Evolutionary conservation across 2,888 invertebrate species (phyloP).

Genomic region (Smittia aterrima): DNA sequence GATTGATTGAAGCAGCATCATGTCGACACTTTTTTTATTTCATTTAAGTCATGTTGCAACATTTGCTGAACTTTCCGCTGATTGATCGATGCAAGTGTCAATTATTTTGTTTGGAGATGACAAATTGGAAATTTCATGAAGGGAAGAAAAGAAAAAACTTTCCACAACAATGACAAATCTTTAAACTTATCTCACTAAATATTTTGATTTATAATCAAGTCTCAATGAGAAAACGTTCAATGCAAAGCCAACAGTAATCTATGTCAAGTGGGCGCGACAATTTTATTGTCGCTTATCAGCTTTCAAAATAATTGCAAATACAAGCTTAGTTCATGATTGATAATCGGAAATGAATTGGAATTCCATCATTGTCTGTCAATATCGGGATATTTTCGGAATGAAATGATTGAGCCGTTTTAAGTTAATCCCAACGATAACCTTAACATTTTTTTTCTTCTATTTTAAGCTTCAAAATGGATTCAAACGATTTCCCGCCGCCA

Average conservation of each 20-base stretch:
- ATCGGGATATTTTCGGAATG: too few species aligned
- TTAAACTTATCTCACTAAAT: not conserved
- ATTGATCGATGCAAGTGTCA: too few species aligned
- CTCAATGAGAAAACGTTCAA: not conserved
- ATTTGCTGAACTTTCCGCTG: too few species aligned
- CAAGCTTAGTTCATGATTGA: not conserved
- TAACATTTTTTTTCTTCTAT: too few species aligned
- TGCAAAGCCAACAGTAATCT: slow-evolving; percentile 13
- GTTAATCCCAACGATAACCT: too few species aligned
- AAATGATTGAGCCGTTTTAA: too few species aligned
- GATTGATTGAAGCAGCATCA: not conserved
- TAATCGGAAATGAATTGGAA: too few species aligned
- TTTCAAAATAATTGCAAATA: not conserved
- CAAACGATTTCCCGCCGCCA: slow-evolving; percentile 1
- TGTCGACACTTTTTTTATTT: not conserved
- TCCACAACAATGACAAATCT: not conserved
- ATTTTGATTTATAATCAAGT: not conserved
- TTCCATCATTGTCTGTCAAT: too few species aligned
- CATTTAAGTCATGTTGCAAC: not conserved
- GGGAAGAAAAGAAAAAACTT: too few species aligned
- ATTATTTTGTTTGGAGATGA: too few species aligned
- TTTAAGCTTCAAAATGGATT: slow-evolving; percentile 34
- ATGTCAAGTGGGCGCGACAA: slow-evolving; percentile 2
- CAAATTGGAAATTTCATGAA: too few species aligned
- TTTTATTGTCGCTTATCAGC: slow-evolving; percentile 7